A percentile compares a stretch with the other conserved stretches of the same genome.
Evolutionary conservation across 35 echinoderm and acorn worm genomes (phyloP).

Genomic region (Apostichopus japonicus): DNA sequence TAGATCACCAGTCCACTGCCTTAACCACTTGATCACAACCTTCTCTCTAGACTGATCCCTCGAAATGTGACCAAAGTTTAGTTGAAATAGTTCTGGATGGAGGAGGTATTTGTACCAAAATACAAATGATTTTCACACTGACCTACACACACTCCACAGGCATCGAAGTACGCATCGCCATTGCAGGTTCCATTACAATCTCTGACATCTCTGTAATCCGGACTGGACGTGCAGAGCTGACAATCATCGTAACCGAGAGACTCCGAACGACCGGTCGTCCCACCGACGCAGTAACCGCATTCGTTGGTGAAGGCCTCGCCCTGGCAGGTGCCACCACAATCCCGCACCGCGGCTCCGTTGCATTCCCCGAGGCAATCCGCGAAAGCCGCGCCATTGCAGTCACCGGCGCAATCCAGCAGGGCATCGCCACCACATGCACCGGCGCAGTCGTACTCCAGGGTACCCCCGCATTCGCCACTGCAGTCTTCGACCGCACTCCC

Average conservation of each 20-base stretch:
- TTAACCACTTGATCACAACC: no score
- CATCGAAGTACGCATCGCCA: slow-evolving; percentile 69
- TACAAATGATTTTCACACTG: slow-evolving; percentile 18
- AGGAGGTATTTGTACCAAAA: no score
- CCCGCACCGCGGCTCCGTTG: slow-evolving; percentile 54
- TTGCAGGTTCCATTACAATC: slow-evolving; percentile 78
- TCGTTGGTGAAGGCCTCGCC: slow-evolving; percentile 58
- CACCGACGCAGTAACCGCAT: slow-evolving; percentile 72
- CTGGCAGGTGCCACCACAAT: slow-evolving; percentile 67
- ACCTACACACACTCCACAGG: slow-evolving; percentile 79
- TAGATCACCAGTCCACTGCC: no score
- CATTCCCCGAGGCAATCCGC: slow-evolving; percentile 63
- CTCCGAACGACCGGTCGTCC: slow-evolving; percentile 36
- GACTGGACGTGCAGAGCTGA: slow-evolving; percentile 31
- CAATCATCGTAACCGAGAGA: slow-evolving; percentile 58
- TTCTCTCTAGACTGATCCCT: no score
- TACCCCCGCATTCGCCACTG: background rate
- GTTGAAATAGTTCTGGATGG: no score
- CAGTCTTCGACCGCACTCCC: background rate
- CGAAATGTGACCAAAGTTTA: no score
- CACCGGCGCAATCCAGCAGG: slow-evolving; percentile 63
- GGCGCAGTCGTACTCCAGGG: background rate
- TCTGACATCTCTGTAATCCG: slow-evolving; percentile 15
- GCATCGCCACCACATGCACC: slow-evolving; percentile 34
- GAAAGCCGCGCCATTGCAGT: slow-evolving; percentile 64